These are phyloP conservation scores for Galago senegalensis DNA, from an alignment of 2,797 vertebrate species.

Conservation along the genomic window DNA sequence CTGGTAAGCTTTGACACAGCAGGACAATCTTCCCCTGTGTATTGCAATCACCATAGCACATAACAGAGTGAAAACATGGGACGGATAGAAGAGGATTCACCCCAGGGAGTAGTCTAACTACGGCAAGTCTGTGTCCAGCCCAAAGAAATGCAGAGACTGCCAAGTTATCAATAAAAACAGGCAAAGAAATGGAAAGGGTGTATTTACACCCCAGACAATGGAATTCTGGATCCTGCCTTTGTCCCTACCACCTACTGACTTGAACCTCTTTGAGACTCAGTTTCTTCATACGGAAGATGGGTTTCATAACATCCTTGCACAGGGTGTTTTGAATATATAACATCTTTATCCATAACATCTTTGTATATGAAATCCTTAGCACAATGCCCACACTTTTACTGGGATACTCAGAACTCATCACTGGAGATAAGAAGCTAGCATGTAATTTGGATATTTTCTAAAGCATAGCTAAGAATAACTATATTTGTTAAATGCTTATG, in stretches of 20 bases:
- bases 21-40: not conserved
- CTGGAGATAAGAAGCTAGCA: not conserved
- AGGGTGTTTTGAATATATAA: not conserved
- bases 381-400: not conserved
- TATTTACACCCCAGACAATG: not conserved
- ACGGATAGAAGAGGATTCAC: not conserved
- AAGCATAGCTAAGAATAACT: not conserved
- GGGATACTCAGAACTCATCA: not conserved
- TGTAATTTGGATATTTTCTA: conserved; percentile 16
- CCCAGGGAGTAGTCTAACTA: not conserved
- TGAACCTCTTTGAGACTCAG: not conserved
- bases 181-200: not conserved
- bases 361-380: not conserved
- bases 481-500: not conserved
- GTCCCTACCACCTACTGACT: not conserved
- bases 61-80: not conserved
- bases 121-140: not conserved
- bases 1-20: not conserved
- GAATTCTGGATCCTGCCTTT: not conserved
- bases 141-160: not conserved
- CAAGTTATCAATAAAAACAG: not conserved
- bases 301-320: not conserved
- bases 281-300: not conserved
- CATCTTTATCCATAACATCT: not conserved
- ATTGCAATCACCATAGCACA: not conserved